A percentile compares a stretch with the other conserved stretches of the same genome.
These are phyloP conservation scores for Pheosia gnoma DNA, from an alignment of 2,888 invertebrate species.

Conservation along the genomic window DNA sequence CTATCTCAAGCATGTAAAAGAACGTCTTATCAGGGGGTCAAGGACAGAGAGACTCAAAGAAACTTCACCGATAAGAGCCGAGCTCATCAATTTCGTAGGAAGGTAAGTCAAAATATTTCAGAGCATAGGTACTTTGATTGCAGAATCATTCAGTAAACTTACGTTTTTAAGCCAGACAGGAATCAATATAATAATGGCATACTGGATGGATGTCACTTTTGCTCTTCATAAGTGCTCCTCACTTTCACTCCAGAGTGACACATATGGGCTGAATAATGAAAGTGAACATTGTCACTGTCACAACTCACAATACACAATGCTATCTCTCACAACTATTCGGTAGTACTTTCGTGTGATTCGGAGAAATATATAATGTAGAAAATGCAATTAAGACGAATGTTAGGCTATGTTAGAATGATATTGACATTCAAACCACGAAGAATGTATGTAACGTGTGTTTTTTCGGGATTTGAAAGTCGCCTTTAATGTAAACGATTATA, in stretches of 20 bases:
- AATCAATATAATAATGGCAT: background rate
- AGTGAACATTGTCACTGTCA: conserved; percentile 63
- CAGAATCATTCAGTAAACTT: background rate
- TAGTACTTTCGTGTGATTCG: conserved; percentile 44
- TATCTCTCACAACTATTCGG: conserved; percentile 50
- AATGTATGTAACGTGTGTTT: too few species aligned
- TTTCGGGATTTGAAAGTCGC: too few species aligned
- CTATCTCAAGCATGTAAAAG: too few species aligned
- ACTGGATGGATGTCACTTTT: conserved; percentile 29
- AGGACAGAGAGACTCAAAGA: too few species aligned
- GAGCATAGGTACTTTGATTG: background rate
- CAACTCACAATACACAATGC: conserved; percentile 74
- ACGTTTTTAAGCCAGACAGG: background rate
- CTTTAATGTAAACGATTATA: too few species aligned
- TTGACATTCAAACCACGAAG: background rate
- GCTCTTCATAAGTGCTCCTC: conserved; percentile 43
- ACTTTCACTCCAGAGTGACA: conserved; percentile 66
- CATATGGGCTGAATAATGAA: conserved; percentile 63
- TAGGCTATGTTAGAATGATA: background rate
- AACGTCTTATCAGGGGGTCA: too few species aligned
- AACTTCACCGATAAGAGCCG: too few species aligned
- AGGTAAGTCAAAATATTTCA: background rate
- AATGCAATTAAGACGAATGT: background rate
- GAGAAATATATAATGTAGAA: conserved; percentile 9
- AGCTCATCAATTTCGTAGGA: too few species aligned